phyloP scores from a whole-genome alignment of 2,888 invertebrate genomes.

The Polietes domitor region DNA sequence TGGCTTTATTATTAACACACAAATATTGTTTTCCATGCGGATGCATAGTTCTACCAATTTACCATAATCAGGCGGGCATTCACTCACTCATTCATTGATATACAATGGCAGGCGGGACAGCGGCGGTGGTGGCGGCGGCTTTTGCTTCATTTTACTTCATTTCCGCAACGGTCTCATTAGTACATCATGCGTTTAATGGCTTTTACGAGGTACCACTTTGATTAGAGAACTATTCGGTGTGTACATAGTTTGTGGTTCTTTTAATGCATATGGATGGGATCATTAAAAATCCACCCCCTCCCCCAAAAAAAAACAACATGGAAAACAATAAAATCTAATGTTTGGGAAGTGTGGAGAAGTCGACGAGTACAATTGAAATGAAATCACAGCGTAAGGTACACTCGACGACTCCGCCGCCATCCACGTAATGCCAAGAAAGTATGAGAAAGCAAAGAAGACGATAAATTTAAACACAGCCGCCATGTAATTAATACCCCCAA shows the following conservation, averaged over 20 bases:
- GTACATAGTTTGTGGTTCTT: neutral
- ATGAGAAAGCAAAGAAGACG: neutral
- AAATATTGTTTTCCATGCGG: constrained; percentile 21
- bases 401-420: no score
- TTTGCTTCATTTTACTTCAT: constrained; percentile 63
- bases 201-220: constrained; percentile 28
- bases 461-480: neutral
- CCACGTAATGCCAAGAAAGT: no score
- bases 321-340: constrained; percentile 10
- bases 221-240: neutral
- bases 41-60: neutral
- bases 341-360: neutral
- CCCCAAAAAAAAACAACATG: neutral
- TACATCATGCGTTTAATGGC: constrained; percentile 45
- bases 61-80: no score
- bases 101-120: neutral
- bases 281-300: constrained; percentile 21
- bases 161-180: constrained; percentile 64
- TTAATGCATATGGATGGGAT: constrained; percentile 10
- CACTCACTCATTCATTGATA: no score
- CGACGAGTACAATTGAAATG: neutral
- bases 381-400: neutral
- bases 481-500: neutral
- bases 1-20: constrained; percentile 6
- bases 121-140: neutral